A percentile compares a stretch with the other conserved stretches of the same genome.
Conservation (phyloP, 2,797 vertebrate genomes). For the Vespertilio murinus region DNA sequence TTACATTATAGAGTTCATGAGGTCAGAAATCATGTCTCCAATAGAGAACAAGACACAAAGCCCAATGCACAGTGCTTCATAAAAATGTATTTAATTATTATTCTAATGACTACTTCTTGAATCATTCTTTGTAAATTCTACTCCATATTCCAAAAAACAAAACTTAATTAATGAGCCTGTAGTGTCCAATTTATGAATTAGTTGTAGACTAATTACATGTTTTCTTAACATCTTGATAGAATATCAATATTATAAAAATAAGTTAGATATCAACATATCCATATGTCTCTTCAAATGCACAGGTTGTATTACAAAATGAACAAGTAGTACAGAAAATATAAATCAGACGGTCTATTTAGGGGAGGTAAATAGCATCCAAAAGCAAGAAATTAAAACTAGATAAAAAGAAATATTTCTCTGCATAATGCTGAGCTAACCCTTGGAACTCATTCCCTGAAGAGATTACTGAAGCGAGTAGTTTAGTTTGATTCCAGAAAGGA, state of each 20-base stretch:
- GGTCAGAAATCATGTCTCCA: neutral
- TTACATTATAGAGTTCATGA: neutral
- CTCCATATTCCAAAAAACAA: neutral
- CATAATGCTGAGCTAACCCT: neutral
- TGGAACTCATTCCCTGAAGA: slow-evolving; percentile 26
- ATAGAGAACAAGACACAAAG: neutral
- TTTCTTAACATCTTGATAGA: slow-evolving; percentile 27
- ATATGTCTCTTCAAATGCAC: neutral
- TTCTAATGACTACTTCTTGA: neutral
- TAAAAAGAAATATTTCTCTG: slow-evolving; percentile 38
- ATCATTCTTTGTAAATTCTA: neutral
- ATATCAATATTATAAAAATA: neutral
- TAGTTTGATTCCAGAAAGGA: slow-evolving; percentile 54
- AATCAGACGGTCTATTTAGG: neutral
- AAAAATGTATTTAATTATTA: neutral
- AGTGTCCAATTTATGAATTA: neutral
- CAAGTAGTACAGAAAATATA: neutral
- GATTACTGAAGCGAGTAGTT: slow-evolving; percentile 54
- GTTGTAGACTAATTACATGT: neutral
- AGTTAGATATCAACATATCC: neutral
- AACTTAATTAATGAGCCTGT: neutral
- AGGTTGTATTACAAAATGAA: neutral
- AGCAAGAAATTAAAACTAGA: slow-evolving; percentile 38
- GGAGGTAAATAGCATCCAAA: slow-evolving; percentile 36
- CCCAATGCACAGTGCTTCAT: neutral